A percentile compares a stretch with the other conserved stretches of the same genome.
Evolutionary conservation across 2,797 vertebrate species (phyloP).

Genomic region (Melanitta fusca): DNA sequence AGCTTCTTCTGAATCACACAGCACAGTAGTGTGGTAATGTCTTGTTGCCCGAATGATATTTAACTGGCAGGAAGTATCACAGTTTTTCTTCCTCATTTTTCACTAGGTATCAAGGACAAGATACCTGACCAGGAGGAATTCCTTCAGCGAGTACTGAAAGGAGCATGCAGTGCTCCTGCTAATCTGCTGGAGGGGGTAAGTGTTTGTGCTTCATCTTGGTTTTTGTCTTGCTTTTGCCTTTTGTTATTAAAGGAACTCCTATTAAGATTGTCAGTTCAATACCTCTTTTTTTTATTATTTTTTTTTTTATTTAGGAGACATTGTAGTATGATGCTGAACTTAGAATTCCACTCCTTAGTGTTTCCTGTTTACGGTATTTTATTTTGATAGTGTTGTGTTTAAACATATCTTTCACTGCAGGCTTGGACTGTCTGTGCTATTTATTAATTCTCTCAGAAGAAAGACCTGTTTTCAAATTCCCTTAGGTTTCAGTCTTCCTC

Average conservation of each 20-base stretch:
- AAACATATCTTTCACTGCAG: background rate
- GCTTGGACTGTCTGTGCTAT: background rate
- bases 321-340: background rate
- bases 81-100: background rate
- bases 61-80: background rate
- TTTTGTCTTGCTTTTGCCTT: background rate
- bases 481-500: background rate
- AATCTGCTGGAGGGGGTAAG: conserved; percentile 94
- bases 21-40: background rate
- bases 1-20: background rate
- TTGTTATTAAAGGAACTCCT: background rate
- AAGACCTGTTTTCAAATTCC: background rate
- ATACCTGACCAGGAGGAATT: conserved; percentile 89
- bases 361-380: background rate
- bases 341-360: background rate
- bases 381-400: background rate
- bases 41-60: background rate
- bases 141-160: conserved; percentile 87
- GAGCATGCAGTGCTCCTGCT: conserved; percentile 90
- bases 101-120: conserved; percentile 91
- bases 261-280: background rate
- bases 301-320: background rate
- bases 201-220: background rate
- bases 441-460: background rate
- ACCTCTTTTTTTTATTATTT: background rate